Base-by-base conservation (phyloP, 2,888 invertebrate genomes). In the Rhimphoctona megacephalus region DNA sequence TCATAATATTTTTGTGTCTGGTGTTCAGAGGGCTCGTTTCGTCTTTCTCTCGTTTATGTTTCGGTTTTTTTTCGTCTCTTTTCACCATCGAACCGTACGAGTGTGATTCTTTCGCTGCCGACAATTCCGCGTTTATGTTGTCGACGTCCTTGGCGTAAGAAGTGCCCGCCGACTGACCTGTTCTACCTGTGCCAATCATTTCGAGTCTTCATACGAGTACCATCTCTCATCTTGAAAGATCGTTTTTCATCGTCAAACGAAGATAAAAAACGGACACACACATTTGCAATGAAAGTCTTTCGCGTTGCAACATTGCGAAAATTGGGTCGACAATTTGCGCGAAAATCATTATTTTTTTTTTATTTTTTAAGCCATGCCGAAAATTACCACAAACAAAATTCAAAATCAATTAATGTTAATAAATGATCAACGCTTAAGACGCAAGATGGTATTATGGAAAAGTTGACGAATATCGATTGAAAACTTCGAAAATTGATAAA, bases 71-170 rank as follows among this genome's bases (percentile, higher is more conserved):
- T 39, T 22, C n/a, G 25, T 14, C 33, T 33, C 36, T 73, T 54
- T 73, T 54, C 52, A 33, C 83, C 67, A 82, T 72, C 79, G 79
- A 73, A 72, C 64, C 57, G 49, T 74, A 74, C 52, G 83, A 79
- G 67, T 57, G 25, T 72, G 72, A 61, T 22, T 43, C 79, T 79
- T 70, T 39, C 36, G 54, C 73, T 77, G 66, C 73, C 70, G 70
- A 79, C 79, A 43, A 79, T 79, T 81, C 85, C 86, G 87, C 90
- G 88, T 92, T 91, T 91, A 92, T 92, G 90, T 91, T 91, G 91
- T 90, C 85, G 92, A 89, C 89, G 92, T 90, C 92, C 92, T 92
- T 92, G 92, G 89, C 49, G 87, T 87, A 84, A 88, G 88, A 89
- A 81, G 69, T 83, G 76, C 84, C 79, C 66, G 61, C 66, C 66